A percentile compares a stretch with the other conserved stretches of the same genome.
Evolutionary conservation across 1,140 invertebrate genomes (phyloP).

Genomic region (Anastrepha ludens): DNA sequence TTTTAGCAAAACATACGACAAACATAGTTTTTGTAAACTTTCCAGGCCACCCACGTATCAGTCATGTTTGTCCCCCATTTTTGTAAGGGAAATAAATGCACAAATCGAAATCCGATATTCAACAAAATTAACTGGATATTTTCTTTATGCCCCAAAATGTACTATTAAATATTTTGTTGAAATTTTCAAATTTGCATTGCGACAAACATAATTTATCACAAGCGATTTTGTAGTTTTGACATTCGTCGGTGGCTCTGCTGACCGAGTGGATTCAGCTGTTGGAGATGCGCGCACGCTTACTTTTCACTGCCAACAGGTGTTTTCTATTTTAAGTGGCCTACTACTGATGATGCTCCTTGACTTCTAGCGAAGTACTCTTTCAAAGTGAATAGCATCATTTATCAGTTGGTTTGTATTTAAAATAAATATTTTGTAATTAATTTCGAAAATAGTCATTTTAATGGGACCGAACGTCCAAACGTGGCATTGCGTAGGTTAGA

Average conservation of each 20-base stretch:
- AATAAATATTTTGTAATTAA: slow-evolving; percentile 51
- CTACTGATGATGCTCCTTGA: neutral
- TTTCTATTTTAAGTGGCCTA: neutral
- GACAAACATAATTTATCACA: neutral
- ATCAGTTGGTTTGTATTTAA: neutral
- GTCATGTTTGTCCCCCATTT: neutral
- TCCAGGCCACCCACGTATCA: neutral
- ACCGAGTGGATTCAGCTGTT: neutral
- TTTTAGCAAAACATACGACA: slow-evolving; percentile 40
- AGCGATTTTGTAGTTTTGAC: neutral
- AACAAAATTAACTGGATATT: neutral
- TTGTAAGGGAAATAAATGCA: neutral
- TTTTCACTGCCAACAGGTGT: slow-evolving; percentile 20
- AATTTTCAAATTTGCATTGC: slow-evolving; percentile 21
- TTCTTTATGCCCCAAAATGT: neutral
- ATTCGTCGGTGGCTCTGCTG: neutral
- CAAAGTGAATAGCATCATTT: slow-evolving; percentile 31
- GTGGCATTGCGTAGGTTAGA: neutral
- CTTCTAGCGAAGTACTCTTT: neutral
- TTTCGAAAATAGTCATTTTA: slow-evolving; percentile 11
- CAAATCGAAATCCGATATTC: slow-evolving; percentile 11
- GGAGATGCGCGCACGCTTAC: neutral
- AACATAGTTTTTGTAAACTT: slow-evolving; percentile 19
- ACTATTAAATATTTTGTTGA: neutral
- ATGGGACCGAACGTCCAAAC: neutral